Conservation (phyloP, 2,797 vertebrate genomes). For the Alauda arvensis region DNA sequence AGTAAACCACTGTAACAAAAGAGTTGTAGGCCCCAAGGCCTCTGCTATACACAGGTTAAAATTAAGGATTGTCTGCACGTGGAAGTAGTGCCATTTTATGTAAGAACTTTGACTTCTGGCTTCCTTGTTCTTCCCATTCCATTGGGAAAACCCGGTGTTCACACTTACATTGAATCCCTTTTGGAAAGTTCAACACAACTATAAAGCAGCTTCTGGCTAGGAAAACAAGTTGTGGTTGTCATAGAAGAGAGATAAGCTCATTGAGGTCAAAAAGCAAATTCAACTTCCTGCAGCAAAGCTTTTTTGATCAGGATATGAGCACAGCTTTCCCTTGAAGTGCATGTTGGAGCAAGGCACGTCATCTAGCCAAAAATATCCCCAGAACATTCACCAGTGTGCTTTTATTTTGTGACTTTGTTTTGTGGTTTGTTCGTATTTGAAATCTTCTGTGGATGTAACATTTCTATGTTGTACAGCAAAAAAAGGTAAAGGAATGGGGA, state of each 20-base stretch:
- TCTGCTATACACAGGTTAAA: neutral
- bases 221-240: constrained; percentile 21
- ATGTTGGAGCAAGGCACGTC: neutral
- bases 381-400: neutral
- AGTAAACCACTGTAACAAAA: neutral
- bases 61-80: neutral
- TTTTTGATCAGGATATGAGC: neutral
- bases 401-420: neutral
- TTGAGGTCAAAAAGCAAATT: constrained; percentile 35
- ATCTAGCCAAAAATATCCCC: neutral
- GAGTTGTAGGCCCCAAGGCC: neutral
- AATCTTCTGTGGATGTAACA: neutral
- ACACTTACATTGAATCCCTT: neutral
- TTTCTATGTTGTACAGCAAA: neutral
- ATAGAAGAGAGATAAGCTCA: neutral
- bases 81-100: neutral
- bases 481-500: neutral
- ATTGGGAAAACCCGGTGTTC: neutral
- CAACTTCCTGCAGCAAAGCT: neutral
- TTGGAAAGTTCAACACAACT: neutral
- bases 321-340: neutral
- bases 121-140: neutral
- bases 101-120: constrained; percentile 1
- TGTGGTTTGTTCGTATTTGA: neutral
- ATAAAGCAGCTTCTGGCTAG: neutral